A percentile compares a stretch with the other conserved stretches of the same genome.
phyloP scores from a whole-genome alignment of 1,140 invertebrate genomes.

The Drosophila lowei region DNA sequence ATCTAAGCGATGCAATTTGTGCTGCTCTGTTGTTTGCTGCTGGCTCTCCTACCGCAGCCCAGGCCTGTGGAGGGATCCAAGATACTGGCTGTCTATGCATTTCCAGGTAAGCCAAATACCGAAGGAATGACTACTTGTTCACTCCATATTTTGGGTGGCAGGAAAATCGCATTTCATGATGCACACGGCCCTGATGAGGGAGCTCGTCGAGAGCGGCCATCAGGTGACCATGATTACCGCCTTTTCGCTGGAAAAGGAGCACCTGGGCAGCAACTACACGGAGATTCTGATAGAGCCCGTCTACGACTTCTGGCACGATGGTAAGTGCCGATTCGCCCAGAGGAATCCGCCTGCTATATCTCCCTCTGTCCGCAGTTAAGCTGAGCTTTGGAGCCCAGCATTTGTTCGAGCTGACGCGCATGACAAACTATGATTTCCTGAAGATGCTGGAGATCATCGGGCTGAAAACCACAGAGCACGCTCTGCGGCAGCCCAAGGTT shows the following conservation, averaged over 20 bases:
- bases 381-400: conserved; percentile 62
- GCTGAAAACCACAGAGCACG: conserved; percentile 69
- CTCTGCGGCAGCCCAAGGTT: conserved; percentile 75
- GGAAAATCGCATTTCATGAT: conserved; percentile 76
- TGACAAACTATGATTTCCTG: conserved; percentile 63
- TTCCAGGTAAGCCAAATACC: conserved; percentile 51
- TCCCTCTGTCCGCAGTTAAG: conserved; percentile 53
- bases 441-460: conserved; percentile 78
- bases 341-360: not conserved
- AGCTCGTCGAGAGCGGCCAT: conserved; percentile 66
- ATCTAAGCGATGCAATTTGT: conserved; percentile 10
- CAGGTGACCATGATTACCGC: conserved; percentile 72
- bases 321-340: conserved; percentile 29
- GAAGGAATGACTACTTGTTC: too few species aligned
- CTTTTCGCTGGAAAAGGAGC: conserved; percentile 41
- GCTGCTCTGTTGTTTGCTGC: conserved; percentile 23
- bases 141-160: not conserved
- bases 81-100: conserved; percentile 70
- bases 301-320: conserved; percentile 72
- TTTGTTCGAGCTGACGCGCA: conserved; percentile 73
- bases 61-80: conserved; percentile 25
- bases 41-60: not conserved
- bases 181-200: conserved; percentile 65
- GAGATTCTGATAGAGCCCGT: conserved; percentile 75
- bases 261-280: conserved; percentile 68